Base-by-base conservation (phyloP, 2,888 invertebrate genomes). In the Cosmopolites sordidus region DNA sequence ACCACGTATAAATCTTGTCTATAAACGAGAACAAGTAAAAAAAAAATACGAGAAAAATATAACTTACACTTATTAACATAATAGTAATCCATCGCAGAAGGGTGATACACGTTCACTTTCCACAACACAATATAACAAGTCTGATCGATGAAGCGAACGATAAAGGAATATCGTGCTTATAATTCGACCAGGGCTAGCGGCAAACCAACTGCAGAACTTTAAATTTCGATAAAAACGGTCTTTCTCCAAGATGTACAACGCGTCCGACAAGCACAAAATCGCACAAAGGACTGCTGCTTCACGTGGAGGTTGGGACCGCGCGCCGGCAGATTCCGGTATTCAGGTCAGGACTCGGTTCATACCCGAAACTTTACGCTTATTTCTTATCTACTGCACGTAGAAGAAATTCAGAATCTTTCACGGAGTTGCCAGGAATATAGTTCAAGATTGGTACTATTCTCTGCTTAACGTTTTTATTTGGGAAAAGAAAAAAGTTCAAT, bases 11-110 rank as follows among this genome's bases (percentile, higher is more conserved):
- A 56, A 56, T 49, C 52, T 52, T 38, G 42, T 33, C 22, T 46
- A 8, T 14, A 22, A 38, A 43, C 11, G 8, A 51, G 44, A 53
- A 54, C 51, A 58, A 56, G 16, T 16, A 8, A 22, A 22, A 8
- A 22, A 22, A 22, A 22, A 22, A 22, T 5, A 43, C 6, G 8
- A 51, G 44, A 49, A 54, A 54, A 58, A 56, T 48, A 56, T 45
- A 48, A 54, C 58, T 58, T 58, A 58, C 58, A 48, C 54, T 58
- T 54, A 58, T 58, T 58, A 54, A 58, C 58, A 58, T 58, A 54
- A 58, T 48, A 52, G 56, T 56, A 54, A 58, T 58, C 58, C 58
- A 58, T 58, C 54, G 54, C 47, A 48, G 47, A 48, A 48, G 29
- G 54, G 51, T 49, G 54, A 51, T 48, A 51, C 50, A 40, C 51